Conservation (phyloP, 37 sponge, comb jelly and placozoan species). For the Beroe ovata region DNA sequence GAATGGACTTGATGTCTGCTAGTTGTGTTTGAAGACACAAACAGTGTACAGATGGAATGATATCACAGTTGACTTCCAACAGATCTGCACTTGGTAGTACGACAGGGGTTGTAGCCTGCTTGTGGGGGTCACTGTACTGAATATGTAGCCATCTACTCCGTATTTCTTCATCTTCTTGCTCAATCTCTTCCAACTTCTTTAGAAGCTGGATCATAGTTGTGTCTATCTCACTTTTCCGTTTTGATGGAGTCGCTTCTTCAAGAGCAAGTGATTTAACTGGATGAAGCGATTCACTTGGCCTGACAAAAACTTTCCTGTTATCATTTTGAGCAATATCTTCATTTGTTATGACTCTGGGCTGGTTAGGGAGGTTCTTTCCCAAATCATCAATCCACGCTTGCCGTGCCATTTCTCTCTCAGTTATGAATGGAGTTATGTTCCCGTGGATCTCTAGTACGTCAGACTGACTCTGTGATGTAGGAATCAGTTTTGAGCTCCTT, state of each 20-base stretch:
- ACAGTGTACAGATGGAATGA: neutral
- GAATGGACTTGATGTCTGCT: neutral
- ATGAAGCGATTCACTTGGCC: neutral
- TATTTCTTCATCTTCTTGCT: slow-evolving; percentile 52
- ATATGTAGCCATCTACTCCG: slow-evolving; percentile 50
- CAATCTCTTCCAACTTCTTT: slow-evolving; percentile 7
- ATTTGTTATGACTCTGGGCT: neutral
- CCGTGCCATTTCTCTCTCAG: slow-evolving; percentile 28
- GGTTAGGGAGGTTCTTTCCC: neutral
- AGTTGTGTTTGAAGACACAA: neutral
- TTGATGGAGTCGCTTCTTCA: neutral
- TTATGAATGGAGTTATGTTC: slow-evolving; percentile 38
- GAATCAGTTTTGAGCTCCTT: neutral
- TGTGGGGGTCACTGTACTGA: slow-evolving; percentile 14
- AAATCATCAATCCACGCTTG: slow-evolving; percentile 58
- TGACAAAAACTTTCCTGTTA: neutral
- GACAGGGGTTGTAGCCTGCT: neutral
- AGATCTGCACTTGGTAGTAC: slow-evolving; percentile 23
- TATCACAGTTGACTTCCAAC: neutral
- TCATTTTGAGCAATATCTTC: neutral
- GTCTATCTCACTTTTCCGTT: neutral
- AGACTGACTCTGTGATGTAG: neutral
- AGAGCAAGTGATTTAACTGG: neutral
- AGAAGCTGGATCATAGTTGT: slow-evolving; percentile 50
- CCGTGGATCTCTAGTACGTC: slow-evolving; percentile 36